Conservation (phyloP, 1,140 invertebrate genomes). For the Monochamus saltuarius region DNA sequence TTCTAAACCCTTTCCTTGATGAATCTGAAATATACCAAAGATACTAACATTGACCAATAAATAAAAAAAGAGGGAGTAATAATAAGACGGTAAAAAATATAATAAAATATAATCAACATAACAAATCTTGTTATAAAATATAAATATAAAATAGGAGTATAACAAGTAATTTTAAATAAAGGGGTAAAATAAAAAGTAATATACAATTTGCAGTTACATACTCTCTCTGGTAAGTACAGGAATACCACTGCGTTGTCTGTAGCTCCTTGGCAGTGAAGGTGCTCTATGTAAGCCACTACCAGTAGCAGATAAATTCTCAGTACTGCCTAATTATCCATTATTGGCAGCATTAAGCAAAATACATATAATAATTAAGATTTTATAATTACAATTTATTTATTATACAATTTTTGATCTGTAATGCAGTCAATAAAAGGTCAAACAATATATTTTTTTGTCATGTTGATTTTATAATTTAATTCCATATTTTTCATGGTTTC, state of each 20-base stretch:
- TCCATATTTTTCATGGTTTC: too few species aligned
- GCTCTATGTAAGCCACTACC: constrained; percentile 57
- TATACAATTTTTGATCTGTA: too few species aligned
- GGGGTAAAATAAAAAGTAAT: background rate
- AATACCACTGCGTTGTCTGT: constrained; percentile 62
- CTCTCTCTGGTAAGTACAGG: constrained; percentile 56
- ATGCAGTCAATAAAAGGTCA: too few species aligned
- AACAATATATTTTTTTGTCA: too few species aligned
- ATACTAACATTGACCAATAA: too few species aligned
- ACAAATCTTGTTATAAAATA: background rate
- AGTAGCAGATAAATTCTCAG: constrained; percentile 57
- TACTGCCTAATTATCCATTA: constrained; percentile 53
- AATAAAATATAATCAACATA: too few species aligned
- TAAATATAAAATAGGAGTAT: constrained; percentile 3
- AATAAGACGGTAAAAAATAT: background rate
- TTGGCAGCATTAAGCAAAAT: constrained; percentile 19
- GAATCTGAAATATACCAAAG: constrained; percentile 28
- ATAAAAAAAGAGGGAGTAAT: too few species aligned
- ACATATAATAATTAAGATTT: too few species aligned
- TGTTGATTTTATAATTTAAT: too few species aligned
- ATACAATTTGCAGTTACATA: constrained; percentile 31
- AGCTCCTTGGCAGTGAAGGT: constrained; percentile 60
- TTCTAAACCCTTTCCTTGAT: constrained; percentile 61
- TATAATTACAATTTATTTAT: too few species aligned
- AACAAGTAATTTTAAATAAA: background rate